These are phyloP conservation scores for Syndactyla subalaris DNA, from an alignment of 2,797 vertebrate genomes.

Conservation along the genomic window DNA sequence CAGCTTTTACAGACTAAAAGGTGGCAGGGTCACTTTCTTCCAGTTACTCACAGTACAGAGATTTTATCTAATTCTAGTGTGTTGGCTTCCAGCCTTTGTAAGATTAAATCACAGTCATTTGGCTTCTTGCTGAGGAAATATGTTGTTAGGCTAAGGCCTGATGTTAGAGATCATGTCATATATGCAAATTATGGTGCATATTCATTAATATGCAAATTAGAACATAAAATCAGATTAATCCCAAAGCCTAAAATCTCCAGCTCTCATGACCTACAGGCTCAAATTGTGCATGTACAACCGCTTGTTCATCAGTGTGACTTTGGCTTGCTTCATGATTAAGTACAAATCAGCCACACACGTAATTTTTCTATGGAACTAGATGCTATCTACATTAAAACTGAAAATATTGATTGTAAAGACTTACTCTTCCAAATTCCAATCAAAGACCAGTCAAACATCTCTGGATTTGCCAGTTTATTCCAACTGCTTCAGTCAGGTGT, in stretches of 20 bases:
- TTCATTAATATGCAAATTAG: constrained; percentile 26
- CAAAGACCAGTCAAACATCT: background rate
- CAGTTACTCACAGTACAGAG: background rate
- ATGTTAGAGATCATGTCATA: background rate
- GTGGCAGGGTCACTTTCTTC: background rate
- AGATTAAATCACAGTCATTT: background rate
- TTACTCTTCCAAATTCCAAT: background rate
- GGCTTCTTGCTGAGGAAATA: constrained; percentile 13
- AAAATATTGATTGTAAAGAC: background rate
- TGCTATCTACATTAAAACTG: background rate
- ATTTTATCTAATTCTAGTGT: background rate
- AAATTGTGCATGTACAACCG: background rate
- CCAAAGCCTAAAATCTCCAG: background rate
- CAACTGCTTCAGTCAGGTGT: background rate
- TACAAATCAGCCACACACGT: background rate
- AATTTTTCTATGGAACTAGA: background rate
- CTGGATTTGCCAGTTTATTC: background rate
- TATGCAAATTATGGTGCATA: background rate
- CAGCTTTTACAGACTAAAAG: background rate
- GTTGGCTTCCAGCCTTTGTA: background rate
- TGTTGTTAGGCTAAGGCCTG: background rate
- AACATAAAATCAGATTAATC: constrained; percentile 27
- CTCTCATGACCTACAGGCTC: background rate
- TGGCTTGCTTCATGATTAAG: background rate
- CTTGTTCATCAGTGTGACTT: background rate